Evolutionary conservation across 2,888 invertebrate species (phyloP).

Genomic region (Zootermopsis nevadensis): DNA sequence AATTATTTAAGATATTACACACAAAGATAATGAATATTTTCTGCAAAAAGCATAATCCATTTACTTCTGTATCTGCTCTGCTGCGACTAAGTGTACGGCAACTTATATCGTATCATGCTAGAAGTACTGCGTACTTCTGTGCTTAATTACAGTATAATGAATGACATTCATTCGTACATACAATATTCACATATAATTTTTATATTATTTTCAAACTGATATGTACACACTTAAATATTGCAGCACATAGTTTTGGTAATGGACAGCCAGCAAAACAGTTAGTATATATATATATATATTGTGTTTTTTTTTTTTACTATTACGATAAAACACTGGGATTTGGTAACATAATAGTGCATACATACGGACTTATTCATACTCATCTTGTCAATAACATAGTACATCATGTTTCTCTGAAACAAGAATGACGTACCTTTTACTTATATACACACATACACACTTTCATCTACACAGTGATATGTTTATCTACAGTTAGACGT

Average conservation of each 20-base stretch:
- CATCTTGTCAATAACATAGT: not conserved
- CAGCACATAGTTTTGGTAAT: slow-evolving; percentile 46
- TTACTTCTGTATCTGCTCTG: slow-evolving; percentile 23
- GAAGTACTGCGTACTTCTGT: not conserved
- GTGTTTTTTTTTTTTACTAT: slow-evolving; percentile 22
- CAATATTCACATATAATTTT: slow-evolving; percentile 44
- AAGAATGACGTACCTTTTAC: slow-evolving; percentile 3
- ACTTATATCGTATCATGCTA: slow-evolving; percentile 4
- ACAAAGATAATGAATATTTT: not conserved
- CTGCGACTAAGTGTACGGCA: slow-evolving; percentile 12
- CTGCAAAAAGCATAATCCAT: slow-evolving; percentile 9
- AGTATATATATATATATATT: slow-evolving; percentile 37
- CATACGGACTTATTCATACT: slow-evolving; percentile 16
- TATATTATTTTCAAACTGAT: slow-evolving; percentile 40
- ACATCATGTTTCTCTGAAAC: slow-evolving; percentile 16
- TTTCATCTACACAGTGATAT: slow-evolving; percentile 48
- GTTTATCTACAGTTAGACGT: slow-evolving; percentile 48
- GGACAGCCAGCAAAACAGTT: slow-evolving; percentile 48
- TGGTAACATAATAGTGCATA: slow-evolving; percentile 37
- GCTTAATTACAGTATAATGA: slow-evolving; percentile 31
- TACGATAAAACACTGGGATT: slow-evolving; percentile 37
- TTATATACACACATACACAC: slow-evolving; percentile 25
- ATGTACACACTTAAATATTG: slow-evolving; percentile 49
- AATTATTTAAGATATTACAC: slow-evolving; percentile 12
- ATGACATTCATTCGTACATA: slow-evolving; percentile 33